phyloP scores from a whole-genome alignment of 2,888 invertebrate species.

The Cryptocheilus praepositus region DNA sequence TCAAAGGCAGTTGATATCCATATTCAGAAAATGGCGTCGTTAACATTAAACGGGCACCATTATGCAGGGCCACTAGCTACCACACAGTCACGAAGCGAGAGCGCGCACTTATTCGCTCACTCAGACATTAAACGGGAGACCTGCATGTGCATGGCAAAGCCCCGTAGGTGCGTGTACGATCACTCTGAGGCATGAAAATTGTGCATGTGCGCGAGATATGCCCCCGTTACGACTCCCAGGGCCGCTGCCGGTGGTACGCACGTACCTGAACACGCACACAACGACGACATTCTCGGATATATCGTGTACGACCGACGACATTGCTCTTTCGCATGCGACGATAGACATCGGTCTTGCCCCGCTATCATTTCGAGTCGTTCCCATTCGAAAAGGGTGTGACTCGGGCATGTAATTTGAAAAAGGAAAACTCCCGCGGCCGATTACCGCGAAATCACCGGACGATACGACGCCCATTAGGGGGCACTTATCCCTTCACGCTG shows the following conservation, averaged over 20 bases:
- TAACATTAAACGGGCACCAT: constrained; percentile 72
- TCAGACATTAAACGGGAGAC: no score
- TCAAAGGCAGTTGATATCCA: constrained; percentile 69
- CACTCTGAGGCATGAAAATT: constrained; percentile 18
- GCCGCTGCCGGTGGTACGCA: constrained; percentile 16
- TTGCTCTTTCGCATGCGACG: constrained; percentile 71
- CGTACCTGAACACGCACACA: constrained; percentile 9
- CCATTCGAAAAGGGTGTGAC: constrained; percentile 69
- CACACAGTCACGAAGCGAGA: no score
- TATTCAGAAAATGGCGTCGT: constrained; percentile 73
- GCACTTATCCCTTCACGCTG: constrained; percentile 50
- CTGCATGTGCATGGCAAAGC: no score
- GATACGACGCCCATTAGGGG: constrained; percentile 58
- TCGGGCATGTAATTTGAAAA: constrained; percentile 61
- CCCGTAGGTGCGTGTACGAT: constrained; percentile 5
- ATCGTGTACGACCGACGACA: constrained; percentile 39
- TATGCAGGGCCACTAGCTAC: constrained; percentile 57
- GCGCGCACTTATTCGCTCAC: constrained; percentile 12
- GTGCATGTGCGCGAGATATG: constrained; percentile 47
- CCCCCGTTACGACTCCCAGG: constrained; percentile 45
- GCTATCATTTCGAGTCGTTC: constrained; percentile 69
- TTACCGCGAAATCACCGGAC: constrained; percentile 62
- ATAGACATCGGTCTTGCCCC: constrained; percentile 55
- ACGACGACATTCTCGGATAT: constrained; percentile 10
- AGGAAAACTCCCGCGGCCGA: constrained; percentile 45